Conservation (phyloP, 2,888 invertebrate genomes). For the Habroteleia sp. region DNA sequence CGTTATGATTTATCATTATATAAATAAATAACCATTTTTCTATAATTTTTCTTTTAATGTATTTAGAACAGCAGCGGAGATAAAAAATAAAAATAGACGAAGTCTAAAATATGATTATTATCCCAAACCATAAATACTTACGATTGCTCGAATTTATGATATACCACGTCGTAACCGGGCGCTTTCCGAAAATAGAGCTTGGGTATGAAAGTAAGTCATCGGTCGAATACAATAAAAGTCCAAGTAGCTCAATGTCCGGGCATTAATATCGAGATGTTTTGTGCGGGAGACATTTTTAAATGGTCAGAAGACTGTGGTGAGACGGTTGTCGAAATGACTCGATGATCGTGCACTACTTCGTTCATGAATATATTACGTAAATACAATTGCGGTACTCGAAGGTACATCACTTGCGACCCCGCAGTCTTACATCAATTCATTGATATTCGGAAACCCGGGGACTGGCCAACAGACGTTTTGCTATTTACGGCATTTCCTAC, state of each 20-base stretch:
- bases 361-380: constrained; percentile 48
- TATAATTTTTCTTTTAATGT: too few relatives aligned
- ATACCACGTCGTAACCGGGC: background rate
- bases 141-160: too few relatives aligned
- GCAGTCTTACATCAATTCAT: constrained; percentile 47
- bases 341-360: constrained; percentile 15
- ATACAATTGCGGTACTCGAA: constrained; percentile 13
- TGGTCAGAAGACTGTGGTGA: too few relatives aligned
- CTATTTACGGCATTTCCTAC: constrained; percentile 77
- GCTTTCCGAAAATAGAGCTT: constrained; percentile 5
- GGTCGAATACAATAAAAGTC: constrained; percentile 16
- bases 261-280: constrained; percentile 22
- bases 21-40: too few relatives aligned
- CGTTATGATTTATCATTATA: too few relatives aligned
- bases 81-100: too few relatives aligned
- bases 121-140: too few relatives aligned
- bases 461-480: constrained; percentile 66
- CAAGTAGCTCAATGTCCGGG: constrained; percentile 8
- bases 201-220: constrained; percentile 25
- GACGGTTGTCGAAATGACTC: too few relatives aligned
- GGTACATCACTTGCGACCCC: constrained; percentile 20
- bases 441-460: constrained; percentile 45
- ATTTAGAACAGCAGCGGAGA: too few relatives aligned
- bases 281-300: too few relatives aligned
- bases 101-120: too few relatives aligned